Percentiles rank a stretch among this genome's conserved stretches.
Evolutionary conservation across 2,113 vertebrate species (phyloP).

Genomic region (Okapia johnstoni): DNA sequence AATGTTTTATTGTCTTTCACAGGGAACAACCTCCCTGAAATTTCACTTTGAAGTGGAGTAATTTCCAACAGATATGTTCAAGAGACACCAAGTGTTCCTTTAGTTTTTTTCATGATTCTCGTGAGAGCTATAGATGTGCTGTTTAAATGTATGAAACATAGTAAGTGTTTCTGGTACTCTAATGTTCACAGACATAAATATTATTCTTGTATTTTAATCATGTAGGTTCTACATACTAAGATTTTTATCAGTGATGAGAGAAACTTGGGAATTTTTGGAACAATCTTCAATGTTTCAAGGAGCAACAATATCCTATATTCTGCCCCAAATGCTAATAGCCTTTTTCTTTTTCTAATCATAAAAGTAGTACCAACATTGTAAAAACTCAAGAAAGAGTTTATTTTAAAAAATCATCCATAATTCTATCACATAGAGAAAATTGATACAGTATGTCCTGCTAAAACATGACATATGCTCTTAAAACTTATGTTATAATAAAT

Average conservation of each 20-base stretch:
- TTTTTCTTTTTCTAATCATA: neutral
- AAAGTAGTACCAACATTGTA: neutral
- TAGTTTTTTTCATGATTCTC: neutral
- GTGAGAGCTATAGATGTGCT: neutral
- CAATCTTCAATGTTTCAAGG: neutral
- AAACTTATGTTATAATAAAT: neutral
- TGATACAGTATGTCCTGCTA: neutral
- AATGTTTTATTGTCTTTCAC: conserved; percentile 56
- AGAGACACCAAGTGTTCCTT: neutral
- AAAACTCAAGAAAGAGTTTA: neutral
- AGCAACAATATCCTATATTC: neutral
- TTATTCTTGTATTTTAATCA: neutral
- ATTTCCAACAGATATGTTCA: conserved; percentile 6
- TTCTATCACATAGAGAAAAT: neutral
- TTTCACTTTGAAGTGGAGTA: conserved; percentile 46
- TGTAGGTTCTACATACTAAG: neutral
- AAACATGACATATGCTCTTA: neutral
- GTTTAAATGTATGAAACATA: neutral
- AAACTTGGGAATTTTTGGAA: neutral
- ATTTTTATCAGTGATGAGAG: neutral
- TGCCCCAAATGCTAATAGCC: neutral
- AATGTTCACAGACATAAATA: neutral
- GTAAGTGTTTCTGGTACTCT: neutral
- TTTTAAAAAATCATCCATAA: neutral
- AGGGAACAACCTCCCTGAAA: conserved; percentile 28